phyloP scores from a whole-genome alignment of 1,140 invertebrate genomes.

The Melitaea cinxia region DNA sequence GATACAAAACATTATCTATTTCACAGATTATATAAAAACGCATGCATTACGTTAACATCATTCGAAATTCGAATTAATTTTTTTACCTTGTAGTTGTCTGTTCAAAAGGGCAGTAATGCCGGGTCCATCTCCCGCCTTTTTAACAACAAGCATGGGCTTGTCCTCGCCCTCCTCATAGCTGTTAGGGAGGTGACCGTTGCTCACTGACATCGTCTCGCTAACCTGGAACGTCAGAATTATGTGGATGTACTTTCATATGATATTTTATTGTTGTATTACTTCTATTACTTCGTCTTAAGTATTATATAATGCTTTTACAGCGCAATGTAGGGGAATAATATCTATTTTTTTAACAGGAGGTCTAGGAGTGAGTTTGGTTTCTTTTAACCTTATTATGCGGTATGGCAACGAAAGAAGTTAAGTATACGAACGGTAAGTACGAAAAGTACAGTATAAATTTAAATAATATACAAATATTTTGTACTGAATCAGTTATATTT shows the following conservation, averaged over 20 bases:
- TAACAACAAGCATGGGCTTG: conserved; percentile 89
- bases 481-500: neutral
- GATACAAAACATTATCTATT: neutral
- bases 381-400: no score
- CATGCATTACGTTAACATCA: neutral
- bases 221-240: conserved; percentile 79
- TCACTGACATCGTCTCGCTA: conserved; percentile 89
- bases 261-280: neutral
- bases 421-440: no score
- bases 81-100: conserved; percentile 88
- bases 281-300: no score
- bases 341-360: no score
- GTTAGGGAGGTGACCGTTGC: conserved; percentile 87
- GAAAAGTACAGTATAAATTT: no score
- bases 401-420: no score
- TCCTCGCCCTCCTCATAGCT: conserved; percentile 88
- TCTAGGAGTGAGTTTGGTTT: no score
- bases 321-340: no score
- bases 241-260: neutral
- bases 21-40: neutral
- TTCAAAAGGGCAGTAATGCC: conserved; percentile 89
- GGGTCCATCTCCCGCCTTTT: conserved; percentile 88
- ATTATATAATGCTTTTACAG: no score
- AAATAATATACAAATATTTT: neutral
- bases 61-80: neutral